These are phyloP conservation scores for Bambusicola thoracicus DNA, from an alignment of 2,113 vertebrate genomes.

Conservation along the genomic window DNA sequence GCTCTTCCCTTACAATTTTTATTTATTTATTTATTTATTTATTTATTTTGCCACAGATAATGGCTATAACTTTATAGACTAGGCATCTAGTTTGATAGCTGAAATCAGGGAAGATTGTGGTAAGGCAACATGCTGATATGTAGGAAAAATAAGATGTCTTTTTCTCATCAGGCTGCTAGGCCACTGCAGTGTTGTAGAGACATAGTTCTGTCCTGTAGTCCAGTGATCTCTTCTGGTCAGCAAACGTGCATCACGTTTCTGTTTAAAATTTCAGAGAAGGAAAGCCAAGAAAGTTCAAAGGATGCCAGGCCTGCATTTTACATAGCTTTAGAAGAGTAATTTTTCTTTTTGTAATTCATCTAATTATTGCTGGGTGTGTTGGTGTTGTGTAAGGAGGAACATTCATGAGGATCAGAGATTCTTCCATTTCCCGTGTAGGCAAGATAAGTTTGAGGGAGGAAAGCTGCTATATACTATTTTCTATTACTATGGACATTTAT, in stretches of 20 bases:
- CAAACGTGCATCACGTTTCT: not conserved
- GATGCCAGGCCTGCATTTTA: not conserved
- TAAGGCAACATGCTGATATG: not conserved
- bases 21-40: no score
- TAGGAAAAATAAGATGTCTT: not conserved
- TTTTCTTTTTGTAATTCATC: not conserved
- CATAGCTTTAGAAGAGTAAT: not conserved
- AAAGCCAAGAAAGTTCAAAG: not conserved
- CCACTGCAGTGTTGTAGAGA: not conserved
- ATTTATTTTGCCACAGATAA: not conserved
- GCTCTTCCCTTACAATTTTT: not conserved
- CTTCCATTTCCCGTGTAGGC: not conserved
- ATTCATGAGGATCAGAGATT: not conserved
- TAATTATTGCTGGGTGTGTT: not conserved
- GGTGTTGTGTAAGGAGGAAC: not conserved
- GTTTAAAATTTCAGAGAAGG: not conserved
- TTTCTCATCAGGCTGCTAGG: not conserved
- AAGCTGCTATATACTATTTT: not conserved
- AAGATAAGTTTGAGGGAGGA: not conserved
- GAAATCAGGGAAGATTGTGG: not conserved
- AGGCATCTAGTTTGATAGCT: not conserved
- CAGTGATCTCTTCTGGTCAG: not conserved
- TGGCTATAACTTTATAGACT: not conserved
- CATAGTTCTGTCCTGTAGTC: not conserved
- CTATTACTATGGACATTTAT: accelerated